Base-by-base conservation (phyloP, 2,888 invertebrate genomes). In the Himalopsyche anomala region DNA sequence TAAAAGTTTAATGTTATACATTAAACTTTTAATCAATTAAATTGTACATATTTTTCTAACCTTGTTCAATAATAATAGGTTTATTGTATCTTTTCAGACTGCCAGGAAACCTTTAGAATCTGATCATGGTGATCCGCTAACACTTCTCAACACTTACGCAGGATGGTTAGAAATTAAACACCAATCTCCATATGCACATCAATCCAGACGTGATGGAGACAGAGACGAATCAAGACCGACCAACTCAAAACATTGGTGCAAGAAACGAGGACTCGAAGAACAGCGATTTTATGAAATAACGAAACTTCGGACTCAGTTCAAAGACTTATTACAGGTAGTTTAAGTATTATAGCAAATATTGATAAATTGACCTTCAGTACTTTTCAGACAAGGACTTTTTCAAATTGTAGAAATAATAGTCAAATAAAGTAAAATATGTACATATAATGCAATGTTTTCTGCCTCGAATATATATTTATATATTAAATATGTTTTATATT, bases 271-370 rank as follows among this genome's bases (percentile, higher is more conserved):
- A 0, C 93, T 99, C 9, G 99, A 99, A 91, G 99, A 99, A 91
- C 99, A 99, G 91, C 93, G 99, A 38, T 96, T 99, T 90, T 99
- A 99, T 90, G 99, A 99, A 92, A 96, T 98, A 90, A 97, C 97
- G 0, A 99, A 99, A 92, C 92, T 99, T 8, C 94, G 98, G 55
- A 94, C 96, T 40, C 99, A 99, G 91, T 97, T 99, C 90, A 95
- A 96, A 90, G 96, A 96, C 85, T 94, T 98, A 87, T 92, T 99
- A 17, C 95, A 95, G 92, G 96, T 95, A 87, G 9, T 42, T 69
- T 56, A n/a, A 38, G 56, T 19, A 81, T 11, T 51, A 11, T 51
- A 12, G n/a, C 51, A 42, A n/a, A 11, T 28, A 28, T 28, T 28
- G 2, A 2, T 28, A 28, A 28, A 28, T 28, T 28, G 28, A 28